phyloP scores from a whole-genome alignment of 2,797 vertebrate species.

The Salmo trutta region DNA sequence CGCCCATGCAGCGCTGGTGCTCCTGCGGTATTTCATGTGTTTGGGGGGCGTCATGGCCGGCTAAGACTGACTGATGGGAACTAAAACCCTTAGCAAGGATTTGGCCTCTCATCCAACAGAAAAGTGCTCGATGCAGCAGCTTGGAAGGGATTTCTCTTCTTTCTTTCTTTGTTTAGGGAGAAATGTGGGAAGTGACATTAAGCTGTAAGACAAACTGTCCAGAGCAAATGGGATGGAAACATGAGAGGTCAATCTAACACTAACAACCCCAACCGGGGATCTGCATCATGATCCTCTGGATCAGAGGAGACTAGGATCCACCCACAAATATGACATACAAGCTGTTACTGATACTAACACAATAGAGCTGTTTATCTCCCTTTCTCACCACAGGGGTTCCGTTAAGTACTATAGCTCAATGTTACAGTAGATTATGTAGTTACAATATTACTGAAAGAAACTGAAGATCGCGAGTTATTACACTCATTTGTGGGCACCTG shows the following conservation, averaged over 20 bases:
- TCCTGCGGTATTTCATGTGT: conserved; percentile 35
- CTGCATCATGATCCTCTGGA: conserved; percentile 18
- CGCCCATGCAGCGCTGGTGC: conserved; percentile 16
- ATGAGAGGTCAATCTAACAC: conserved; percentile 25
- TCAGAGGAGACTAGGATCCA: conserved; percentile 16
- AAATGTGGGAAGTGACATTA: conserved; percentile 23
- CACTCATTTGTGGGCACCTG: no score
- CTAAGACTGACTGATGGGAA: conserved; percentile 17
- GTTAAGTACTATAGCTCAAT: background rate
- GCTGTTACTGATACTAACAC: background rate
- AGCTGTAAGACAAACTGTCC: conserved; percentile 44
- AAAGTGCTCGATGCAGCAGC: background rate
- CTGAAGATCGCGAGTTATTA: no score
- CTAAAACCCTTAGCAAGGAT: conserved; percentile 6
- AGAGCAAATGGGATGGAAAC: conserved; percentile 8
- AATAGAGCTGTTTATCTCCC: background rate
- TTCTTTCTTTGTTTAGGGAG: conserved; percentile 3
- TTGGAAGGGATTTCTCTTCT: conserved; percentile 24
- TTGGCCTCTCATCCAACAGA: background rate
- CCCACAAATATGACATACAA: conserved; percentile 8
- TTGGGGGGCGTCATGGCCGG: conserved; percentile 36
- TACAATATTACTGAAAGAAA: background rate
- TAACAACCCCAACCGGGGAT: conserved; percentile 35
- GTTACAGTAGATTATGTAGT: background rate
- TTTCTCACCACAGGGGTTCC: background rate